Conservation (phyloP, 1,140 invertebrate genomes). For the Lepidurus couesii region DNA sequence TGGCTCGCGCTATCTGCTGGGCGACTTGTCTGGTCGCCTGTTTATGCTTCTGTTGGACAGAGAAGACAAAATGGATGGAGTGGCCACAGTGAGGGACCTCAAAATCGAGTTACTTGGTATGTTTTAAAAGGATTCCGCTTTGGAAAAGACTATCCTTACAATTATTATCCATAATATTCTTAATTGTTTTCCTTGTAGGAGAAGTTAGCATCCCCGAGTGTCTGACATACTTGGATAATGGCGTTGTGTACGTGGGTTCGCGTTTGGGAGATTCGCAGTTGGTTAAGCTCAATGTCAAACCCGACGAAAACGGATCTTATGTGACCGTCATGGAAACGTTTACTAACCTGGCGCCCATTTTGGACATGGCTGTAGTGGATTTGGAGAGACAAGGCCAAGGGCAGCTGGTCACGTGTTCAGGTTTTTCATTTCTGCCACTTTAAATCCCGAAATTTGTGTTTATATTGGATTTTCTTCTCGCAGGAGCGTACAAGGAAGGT, state of each 20-base stretch:
- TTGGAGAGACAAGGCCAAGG: constrained; percentile 94
- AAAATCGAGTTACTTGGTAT: constrained; percentile 85
- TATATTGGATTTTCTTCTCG: constrained; percentile 21
- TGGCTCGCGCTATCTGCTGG: constrained; percentile 85
- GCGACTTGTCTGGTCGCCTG: constrained; percentile 88
- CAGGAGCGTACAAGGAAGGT: constrained; percentile 91
- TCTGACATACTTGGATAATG: constrained; percentile 98
- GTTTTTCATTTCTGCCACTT: constrained; percentile 49
- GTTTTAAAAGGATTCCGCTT: too few species aligned
- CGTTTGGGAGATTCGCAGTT: constrained; percentile 94
- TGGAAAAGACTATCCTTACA: constrained; percentile 40
- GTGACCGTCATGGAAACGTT: constrained; percentile 93
- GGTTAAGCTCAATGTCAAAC: constrained; percentile 78
- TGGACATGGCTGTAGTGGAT: constrained; percentile 94
- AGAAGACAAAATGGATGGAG: constrained; percentile 70
- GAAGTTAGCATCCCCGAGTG: constrained; percentile 96
- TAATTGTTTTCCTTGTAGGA: constrained; percentile 44
- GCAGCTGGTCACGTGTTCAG: constrained; percentile 95
- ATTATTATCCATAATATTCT: constrained; percentile 3
- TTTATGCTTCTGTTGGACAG: constrained; percentile 94
- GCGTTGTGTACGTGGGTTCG: constrained; percentile 95
- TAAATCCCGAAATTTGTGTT: neutral
- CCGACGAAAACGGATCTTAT: constrained; percentile 81
- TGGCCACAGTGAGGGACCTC: constrained; percentile 73
- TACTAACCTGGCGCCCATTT: constrained; percentile 93